Percentiles rank a stretch among this genome's conserved stretches.
phyloP scores from a whole-genome alignment of 1,140 invertebrate genomes.

The Ceratina calcarata region DNA sequence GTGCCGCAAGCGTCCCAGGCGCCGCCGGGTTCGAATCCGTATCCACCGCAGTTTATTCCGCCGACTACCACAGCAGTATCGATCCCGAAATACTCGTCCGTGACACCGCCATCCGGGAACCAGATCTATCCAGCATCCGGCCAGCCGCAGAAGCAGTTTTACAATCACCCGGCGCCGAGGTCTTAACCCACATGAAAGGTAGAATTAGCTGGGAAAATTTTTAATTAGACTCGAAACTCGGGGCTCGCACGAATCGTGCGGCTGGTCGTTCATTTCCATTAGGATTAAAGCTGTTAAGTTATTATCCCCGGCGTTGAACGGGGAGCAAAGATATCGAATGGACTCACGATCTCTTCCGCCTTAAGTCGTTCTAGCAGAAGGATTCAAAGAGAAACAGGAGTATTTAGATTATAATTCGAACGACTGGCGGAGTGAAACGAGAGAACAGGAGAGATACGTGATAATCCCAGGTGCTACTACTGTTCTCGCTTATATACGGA shows the following conservation, averaged over 20 bases:
- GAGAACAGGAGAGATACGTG: constrained; percentile 10
- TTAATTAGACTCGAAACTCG: constrained; percentile 2
- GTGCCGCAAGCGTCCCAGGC: constrained; percentile 76
- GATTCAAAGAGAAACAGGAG: constrained; percentile 1
- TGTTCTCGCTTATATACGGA: constrained; percentile 25
- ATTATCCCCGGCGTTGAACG: neutral
- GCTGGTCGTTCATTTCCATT: constrained; percentile 27
- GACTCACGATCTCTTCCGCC: constrained; percentile 8
- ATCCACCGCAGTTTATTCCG: constrained; percentile 74
- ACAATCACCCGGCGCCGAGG: constrained; percentile 69
- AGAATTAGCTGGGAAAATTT: constrained; percentile 51
- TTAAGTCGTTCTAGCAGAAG: neutral
- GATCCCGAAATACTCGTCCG: constrained; percentile 49
- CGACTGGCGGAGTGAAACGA: neutral
- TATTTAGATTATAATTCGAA: constrained; percentile 13
- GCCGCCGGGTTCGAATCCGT: constrained; percentile 77
- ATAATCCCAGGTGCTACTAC: constrained; percentile 38
- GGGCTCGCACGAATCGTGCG: neutral
- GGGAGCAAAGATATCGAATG: neutral
- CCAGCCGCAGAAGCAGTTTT: constrained; percentile 68
- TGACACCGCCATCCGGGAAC: constrained; percentile 57
- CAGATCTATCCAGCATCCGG: constrained; percentile 53
- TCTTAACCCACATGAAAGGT: constrained; percentile 68
- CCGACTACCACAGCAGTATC: constrained; percentile 49
- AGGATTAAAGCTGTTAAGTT: constrained; percentile 13